Evolutionary conservation across 2,113 vertebrate genomes (phyloP).

Genomic region (Gobio gobio): DNA sequence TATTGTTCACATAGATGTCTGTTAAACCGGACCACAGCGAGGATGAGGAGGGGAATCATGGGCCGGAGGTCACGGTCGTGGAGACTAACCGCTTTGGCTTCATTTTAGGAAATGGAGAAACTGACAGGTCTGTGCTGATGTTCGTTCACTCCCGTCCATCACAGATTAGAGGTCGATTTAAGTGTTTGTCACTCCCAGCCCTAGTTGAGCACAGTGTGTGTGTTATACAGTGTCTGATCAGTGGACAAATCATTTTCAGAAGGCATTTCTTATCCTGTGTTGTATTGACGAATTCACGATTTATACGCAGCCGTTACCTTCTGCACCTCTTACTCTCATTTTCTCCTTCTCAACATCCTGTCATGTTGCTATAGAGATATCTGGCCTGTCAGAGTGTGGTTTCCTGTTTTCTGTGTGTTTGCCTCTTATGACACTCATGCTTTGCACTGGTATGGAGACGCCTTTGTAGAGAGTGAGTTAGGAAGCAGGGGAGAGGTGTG

Average conservation of each 20-base stretch:
- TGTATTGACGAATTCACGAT: background rate
- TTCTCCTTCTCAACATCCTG: slow-evolving; percentile 70
- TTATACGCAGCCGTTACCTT: slow-evolving; percentile 54
- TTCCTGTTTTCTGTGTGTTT: slow-evolving; percentile 78
- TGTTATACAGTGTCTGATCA: background rate
- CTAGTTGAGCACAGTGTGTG: background rate
- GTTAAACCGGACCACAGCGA: slow-evolving; percentile 27
- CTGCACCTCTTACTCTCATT: slow-evolving; percentile 49
- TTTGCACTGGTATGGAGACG: slow-evolving; percentile 1
- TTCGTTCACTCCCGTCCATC: background rate
- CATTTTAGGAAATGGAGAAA: slow-evolving; percentile 73
- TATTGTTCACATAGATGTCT: slow-evolving; percentile 60
- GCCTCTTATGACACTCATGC: slow-evolving; percentile 41
- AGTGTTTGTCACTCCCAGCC: background rate
- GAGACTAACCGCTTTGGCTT: slow-evolving; percentile 82
- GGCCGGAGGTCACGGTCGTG: slow-evolving; percentile 54
- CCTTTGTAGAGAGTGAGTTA: background rate
- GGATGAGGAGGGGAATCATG: slow-evolving; percentile 37
- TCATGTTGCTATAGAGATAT: slow-evolving; percentile 71
- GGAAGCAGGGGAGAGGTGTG: slow-evolving; percentile 9
- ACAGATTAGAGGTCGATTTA: background rate
- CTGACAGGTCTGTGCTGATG: slow-evolving; percentile 68
- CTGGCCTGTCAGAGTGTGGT: slow-evolving; percentile 71
- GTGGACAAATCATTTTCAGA: background rate
- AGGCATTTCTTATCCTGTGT: background rate